phyloP scores from a whole-genome alignment of 2,888 invertebrate genomes.

The Cephus runcator region DNA sequence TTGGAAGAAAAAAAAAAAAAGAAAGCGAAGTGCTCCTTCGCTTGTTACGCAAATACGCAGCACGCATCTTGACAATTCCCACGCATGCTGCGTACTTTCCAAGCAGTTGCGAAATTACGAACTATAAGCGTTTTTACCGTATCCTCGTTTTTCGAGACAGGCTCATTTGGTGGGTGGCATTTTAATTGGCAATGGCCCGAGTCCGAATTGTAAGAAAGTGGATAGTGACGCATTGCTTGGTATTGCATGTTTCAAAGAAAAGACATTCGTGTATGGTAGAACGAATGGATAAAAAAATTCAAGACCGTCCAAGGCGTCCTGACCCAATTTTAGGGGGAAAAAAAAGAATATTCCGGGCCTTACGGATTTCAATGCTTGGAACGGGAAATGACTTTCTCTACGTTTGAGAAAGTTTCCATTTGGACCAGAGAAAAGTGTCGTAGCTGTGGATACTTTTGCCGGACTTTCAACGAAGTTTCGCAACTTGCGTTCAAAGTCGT shows the following conservation, averaged over 20 bases:
- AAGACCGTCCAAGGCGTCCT: neutral
- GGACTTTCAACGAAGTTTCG: neutral
- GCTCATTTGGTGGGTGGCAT: neutral
- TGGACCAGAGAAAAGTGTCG: neutral
- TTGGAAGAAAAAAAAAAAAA: neutral
- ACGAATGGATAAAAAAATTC: neutral
- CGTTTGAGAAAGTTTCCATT: constrained; percentile 2
- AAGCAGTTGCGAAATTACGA: neutral
- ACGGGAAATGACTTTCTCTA: neutral
- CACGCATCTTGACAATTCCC: neutral
- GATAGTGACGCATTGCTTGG: neutral
- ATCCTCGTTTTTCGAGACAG: neutral
- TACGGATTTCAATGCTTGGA: neutral
- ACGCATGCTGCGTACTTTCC: neutral
- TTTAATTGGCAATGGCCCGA: neutral
- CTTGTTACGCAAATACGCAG: neutral
- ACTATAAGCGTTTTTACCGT: neutral
- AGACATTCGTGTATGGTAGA: neutral
- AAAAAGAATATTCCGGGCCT: neutral
- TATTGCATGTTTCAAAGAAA: neutral
- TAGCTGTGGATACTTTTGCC: neutral
- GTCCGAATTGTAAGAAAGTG: neutral
- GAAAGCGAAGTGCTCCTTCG: neutral
- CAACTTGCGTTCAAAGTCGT: neutral
- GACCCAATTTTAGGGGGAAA: neutral